phyloP scores from a whole-genome alignment of 1,140 invertebrate species.

The Battus philenor region DNA sequence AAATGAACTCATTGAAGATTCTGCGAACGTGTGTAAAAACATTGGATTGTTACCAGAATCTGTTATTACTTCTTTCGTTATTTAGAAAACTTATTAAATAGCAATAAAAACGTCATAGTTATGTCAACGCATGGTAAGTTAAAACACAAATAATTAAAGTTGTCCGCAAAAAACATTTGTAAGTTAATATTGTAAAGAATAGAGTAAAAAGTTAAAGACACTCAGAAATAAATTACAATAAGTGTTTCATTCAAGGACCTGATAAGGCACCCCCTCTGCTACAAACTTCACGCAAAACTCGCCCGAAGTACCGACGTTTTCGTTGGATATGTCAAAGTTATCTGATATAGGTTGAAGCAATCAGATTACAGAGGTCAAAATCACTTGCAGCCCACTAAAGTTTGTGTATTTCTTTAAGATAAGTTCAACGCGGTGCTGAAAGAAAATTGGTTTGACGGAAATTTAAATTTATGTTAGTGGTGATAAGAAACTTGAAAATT shows the following conservation, averaged over 20 bases:
- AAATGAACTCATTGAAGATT: slow-evolving; percentile 13
- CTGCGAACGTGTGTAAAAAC: too few species aligned
- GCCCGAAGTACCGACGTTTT: slow-evolving; percentile 30
- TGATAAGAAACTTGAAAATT: slow-evolving; percentile 7
- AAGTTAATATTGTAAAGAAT: slow-evolving; percentile 19
- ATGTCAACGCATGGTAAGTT: too few species aligned
- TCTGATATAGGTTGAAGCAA: slow-evolving; percentile 52
- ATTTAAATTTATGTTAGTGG: neutral
- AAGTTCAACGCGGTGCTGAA: slow-evolving; percentile 21
- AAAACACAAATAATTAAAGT: too few species aligned
- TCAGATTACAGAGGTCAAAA: slow-evolving; percentile 46
- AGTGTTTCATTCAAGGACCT: slow-evolving; percentile 43
- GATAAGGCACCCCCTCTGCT: slow-evolving; percentile 49
- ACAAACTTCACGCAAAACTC: slow-evolving; percentile 44
- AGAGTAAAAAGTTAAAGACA: slow-evolving; percentile 20
- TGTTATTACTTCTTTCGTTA: too few species aligned
- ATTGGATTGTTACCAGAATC: too few species aligned
- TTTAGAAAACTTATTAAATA: too few species aligned
- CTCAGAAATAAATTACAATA: slow-evolving; percentile 56
- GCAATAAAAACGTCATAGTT: too few species aligned
- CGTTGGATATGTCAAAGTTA: slow-evolving; percentile 50
- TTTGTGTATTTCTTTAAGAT: slow-evolving; percentile 37
- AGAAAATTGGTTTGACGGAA: slow-evolving; percentile 11
- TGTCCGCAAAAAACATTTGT: too few species aligned
- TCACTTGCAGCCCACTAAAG: slow-evolving; percentile 44